phyloP scores from a whole-genome alignment of 1,140 invertebrate genomes.

The Potamilus streckersoni region DNA sequence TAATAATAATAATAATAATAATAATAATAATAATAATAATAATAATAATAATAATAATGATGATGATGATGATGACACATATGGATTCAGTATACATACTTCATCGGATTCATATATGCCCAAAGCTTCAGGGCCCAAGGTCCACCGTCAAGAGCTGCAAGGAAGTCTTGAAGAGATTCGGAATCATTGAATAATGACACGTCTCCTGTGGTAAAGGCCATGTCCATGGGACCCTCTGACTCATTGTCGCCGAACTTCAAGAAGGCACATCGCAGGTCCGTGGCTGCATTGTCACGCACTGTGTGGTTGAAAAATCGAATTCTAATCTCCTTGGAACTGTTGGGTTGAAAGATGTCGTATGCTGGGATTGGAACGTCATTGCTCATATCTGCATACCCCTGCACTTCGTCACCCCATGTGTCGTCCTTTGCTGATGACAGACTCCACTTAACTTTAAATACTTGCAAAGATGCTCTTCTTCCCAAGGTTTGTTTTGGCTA shows the following conservation, averaged over 20 bases:
- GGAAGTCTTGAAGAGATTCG: constrained; percentile 17
- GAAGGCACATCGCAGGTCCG: constrained; percentile 29
- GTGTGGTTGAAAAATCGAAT: constrained; percentile 24
- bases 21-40: too few relatives aligned
- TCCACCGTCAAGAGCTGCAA: constrained; percentile 22
- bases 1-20: too few relatives aligned
- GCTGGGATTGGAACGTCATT: too few relatives aligned
- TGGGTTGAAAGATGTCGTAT: too few relatives aligned
- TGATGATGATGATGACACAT: too few relatives aligned
- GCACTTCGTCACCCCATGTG: too few relatives aligned
- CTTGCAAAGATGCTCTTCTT: too few relatives aligned
- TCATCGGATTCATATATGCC: constrained; percentile 14
- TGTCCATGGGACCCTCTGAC: constrained; percentile 17
- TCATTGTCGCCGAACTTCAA: constrained; percentile 24
- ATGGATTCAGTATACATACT: constrained; percentile 6
- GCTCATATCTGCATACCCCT: too few relatives aligned
- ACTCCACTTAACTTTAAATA: too few relatives aligned
- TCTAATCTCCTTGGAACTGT: background rate
- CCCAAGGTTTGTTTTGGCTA: too few relatives aligned
- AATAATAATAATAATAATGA: too few relatives aligned
- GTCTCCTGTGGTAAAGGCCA: constrained; percentile 23
- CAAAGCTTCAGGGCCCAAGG: constrained; percentile 15
- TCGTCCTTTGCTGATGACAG: too few relatives aligned
- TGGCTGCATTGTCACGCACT: constrained; percentile 19
- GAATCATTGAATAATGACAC: constrained; percentile 15